phyloP scores from a whole-genome alignment of 1,140 invertebrate species.

The Latrodectus geometricus region DNA sequence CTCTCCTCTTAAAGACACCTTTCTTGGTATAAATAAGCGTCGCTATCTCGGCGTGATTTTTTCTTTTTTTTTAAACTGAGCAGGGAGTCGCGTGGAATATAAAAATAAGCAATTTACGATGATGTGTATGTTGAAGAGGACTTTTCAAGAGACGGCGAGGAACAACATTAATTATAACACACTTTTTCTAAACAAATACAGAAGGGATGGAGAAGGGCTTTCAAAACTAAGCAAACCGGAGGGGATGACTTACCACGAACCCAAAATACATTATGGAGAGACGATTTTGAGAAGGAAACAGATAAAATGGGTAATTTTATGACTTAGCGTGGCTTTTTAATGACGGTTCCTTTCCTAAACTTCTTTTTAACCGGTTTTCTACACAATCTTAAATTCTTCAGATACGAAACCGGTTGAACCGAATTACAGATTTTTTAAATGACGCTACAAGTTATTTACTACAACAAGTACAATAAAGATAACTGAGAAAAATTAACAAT shows the following conservation, averaged over 20 bases:
- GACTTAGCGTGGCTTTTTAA: background rate
- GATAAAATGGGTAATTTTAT: background rate
- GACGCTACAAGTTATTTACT: no score
- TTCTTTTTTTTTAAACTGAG: no score
- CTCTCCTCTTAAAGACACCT: no score
- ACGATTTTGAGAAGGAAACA: background rate
- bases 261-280: background rate
- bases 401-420: no score
- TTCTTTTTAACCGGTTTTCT: background rate
- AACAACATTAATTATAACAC: background rate
- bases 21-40: no score
- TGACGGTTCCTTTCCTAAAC: no score
- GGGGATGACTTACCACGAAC: background rate
- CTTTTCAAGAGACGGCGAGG: background rate
- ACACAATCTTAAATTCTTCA: no score
- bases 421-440: no score
- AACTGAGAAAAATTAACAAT: no score
- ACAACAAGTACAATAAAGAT: no score
- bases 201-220: background rate
- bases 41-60: no score
- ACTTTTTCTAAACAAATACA: background rate
- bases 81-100: no score
- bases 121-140: background rate
- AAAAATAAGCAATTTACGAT: background rate
- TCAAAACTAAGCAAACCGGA: background rate